Evolutionary conservation across 2,888 invertebrate genomes (phyloP), one percentile per base, ranked within the genome.

Genomic region (Oxycera nigricornis): DNA sequence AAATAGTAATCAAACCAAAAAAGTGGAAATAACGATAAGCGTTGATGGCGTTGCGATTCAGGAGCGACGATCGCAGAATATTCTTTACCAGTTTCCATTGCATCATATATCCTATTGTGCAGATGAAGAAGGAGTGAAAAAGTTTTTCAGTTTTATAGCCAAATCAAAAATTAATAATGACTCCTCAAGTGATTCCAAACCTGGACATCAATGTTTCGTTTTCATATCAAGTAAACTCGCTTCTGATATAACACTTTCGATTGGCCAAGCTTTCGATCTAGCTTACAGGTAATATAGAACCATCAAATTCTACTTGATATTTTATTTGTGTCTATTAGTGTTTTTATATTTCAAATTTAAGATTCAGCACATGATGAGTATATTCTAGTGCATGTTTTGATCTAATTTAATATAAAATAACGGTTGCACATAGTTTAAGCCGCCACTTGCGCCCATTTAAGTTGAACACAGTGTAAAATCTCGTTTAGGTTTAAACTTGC

Each of bases 31-130:
- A 78, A 97, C 97, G n/a, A 95, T 98, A 77, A 98, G 97, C 73
- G 94, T 97, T 72, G 97, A 98, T 87, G 98, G 97, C 55, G 96
- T 98, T 62, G 96, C 96, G 73, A 94, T 98, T 80, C 90, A 92
- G 87, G 92, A 92, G 84, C 92, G 91, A 31, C 86, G 90, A 80
- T 88, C 90, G 4, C 91, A 91, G 87, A 93, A 89, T 82, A 95
- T 97, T 74, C 88, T 97, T 82, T 94, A 97, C 86, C 96, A 97
- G 85, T 98, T 97, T 85, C 98, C 98, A 0, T 87, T 98, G 59
- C 97, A 98, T 85, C 91, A 97, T 87, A 98, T 98, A 86, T 98
- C 97, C 0, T 98, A 98, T 87, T 98, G 98, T 87, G 98, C 98
- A 1, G 98, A 98, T 84, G 98, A 98, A 86, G 98, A 98, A 84